Base-by-base conservation (phyloP, 2,888 invertebrate genomes). In the Diplazon laetatorius region DNA sequence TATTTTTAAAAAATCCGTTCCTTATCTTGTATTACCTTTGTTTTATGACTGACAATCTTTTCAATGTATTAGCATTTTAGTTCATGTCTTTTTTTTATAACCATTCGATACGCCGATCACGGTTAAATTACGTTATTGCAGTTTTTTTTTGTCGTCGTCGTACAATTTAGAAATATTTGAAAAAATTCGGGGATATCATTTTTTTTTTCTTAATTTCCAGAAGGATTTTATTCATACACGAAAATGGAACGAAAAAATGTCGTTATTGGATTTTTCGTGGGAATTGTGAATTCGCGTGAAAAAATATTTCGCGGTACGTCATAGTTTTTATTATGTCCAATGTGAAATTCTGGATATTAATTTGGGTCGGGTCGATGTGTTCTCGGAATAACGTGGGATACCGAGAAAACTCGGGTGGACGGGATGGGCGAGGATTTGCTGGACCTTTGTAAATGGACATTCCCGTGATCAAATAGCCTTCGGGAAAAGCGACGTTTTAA, bases 401-500 rank as follows among this genome's bases (percentile, higher is more conserved):
- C 4, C 39, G 20, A 39, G 55, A 46, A 62, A 37, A 69, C 63
- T 46, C 25, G n/a, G n/a, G n/a, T n/a, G n/a, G n/a, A n/a, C n/a
- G n/a, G n/a, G n/a, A n/a, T n/a, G n/a, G n/a, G n/a, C n/a, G n/a
- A n/a, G n/a, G n/a, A n/a, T n/a, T n/a, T n/a, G n/a, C 39, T 69
- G 52, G 46, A 25, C 46, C 55, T 75, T 52, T 37, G 57, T 52
- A 69, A 75, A 75, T 75, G 62, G 69, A 37, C 52, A 69, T 63
- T 57, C 35, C 37, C 22, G 62, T 75, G 63, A 62, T 75, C 48
- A 75, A 68, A 69, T 48, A 69, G 62, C 69, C 63, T 25, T 44
- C 22, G 63, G 63, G 59, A 66, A 68, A 50, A 69, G 62, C 68
- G 46, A 75, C 69, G 68, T 63, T 69, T 63, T 69, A 75, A 75